These are phyloP conservation scores for Crotalus helleri DNA, from an alignment of 2,113 vertebrate species.

Conservation along the genomic window DNA sequence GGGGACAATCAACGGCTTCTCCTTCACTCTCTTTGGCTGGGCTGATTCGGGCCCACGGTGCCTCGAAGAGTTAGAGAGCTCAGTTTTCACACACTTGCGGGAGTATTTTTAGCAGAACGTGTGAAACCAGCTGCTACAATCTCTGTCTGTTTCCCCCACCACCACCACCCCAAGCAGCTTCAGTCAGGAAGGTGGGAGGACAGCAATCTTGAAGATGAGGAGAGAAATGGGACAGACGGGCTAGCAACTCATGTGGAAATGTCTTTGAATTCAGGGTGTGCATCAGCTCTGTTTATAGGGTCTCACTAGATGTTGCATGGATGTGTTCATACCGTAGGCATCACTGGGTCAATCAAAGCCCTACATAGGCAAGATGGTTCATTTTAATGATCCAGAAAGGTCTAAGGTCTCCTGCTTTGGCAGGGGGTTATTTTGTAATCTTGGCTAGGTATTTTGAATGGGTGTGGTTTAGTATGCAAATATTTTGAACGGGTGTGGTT, in stretches of 20 bases:
- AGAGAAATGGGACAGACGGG: neutral
- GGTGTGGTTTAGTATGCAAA: too few relatives aligned
- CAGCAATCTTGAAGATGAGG: conserved; percentile 51
- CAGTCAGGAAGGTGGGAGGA: conserved; percentile 40
- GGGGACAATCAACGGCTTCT: conserved; percentile 38
- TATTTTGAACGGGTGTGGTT: too few relatives aligned
- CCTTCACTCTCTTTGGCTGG: neutral
- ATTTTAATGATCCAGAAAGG: too few relatives aligned
- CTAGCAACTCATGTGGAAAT: neutral
- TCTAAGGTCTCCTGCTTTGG: too few relatives aligned
- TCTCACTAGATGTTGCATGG: neutral
- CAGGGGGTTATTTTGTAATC: too few relatives aligned
- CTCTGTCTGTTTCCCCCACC: neutral
- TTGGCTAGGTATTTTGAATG: too few relatives aligned
- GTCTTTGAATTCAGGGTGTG: too few relatives aligned
- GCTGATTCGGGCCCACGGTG: conserved; percentile 38
- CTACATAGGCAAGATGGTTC: too few relatives aligned
- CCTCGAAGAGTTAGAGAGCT: neutral
- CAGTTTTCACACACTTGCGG: neutral
- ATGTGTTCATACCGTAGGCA: neutral
- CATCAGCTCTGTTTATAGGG: neutral
- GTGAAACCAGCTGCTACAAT: neutral
- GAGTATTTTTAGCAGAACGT: neutral
- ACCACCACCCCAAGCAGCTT: neutral
- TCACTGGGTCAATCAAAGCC: too few relatives aligned